A percentile compares a stretch with the other conserved stretches of the same genome.
phyloP scores from a whole-genome alignment of 2,888 invertebrate genomes.

The Cheilosia impressa region DNA sequence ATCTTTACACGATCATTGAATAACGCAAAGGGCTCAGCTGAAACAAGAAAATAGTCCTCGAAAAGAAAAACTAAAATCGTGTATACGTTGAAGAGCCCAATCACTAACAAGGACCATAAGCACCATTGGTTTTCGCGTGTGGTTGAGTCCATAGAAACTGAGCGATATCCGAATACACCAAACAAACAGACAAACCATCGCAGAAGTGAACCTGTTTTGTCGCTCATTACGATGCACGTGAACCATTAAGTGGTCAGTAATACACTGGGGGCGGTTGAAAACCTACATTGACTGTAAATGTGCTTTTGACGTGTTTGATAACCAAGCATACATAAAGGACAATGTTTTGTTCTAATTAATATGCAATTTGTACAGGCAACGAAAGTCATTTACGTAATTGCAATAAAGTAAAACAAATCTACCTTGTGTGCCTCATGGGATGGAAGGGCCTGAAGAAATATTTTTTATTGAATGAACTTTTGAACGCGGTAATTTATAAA shows the following conservation, averaged over 20 bases:
- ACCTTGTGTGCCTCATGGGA: too few species aligned
- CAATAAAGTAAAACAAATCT: too few species aligned
- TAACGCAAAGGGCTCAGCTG: slow-evolving; percentile 76
- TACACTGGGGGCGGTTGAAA: background rate
- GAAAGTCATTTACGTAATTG: too few species aligned
- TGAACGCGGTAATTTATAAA: too few species aligned
- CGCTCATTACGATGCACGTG: slow-evolving; percentile 29
- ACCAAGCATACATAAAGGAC: background rate
- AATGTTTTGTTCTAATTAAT: background rate
- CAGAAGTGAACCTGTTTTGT: slow-evolving; percentile 15
- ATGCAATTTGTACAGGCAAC: too few species aligned
- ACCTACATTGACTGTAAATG: background rate
- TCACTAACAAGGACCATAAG: slow-evolving; percentile 73
- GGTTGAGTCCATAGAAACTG: slow-evolving; percentile 75
- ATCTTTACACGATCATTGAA: slow-evolving; percentile 79
- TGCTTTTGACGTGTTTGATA: background rate
- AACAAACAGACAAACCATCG: slow-evolving; percentile 77
- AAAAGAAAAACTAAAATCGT: slow-evolving; percentile 58
- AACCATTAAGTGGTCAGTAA: background rate
- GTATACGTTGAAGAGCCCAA: slow-evolving; percentile 65
- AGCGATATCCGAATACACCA: slow-evolving; percentile 78
- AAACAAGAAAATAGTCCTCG: slow-evolving; percentile 76
- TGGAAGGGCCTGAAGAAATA: too few species aligned
- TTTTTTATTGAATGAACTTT: too few species aligned
- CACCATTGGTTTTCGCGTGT: slow-evolving; percentile 35